phyloP scores from a whole-genome alignment of 2,113 vertebrate species.

The Alouatta palliata region DNA sequence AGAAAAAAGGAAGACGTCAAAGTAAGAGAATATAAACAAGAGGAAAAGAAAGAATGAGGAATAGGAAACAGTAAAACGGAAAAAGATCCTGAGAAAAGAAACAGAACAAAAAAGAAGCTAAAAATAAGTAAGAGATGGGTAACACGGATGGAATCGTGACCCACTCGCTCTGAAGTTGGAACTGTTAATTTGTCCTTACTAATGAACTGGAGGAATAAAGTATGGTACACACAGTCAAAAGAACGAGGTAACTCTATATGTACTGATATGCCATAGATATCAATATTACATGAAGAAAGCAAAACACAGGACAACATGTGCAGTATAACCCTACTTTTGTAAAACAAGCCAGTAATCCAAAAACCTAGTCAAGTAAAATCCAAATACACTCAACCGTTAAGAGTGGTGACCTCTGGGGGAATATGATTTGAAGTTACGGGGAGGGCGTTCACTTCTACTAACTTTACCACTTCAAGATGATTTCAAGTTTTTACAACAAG shows the following conservation, averaged over 20 bases:
- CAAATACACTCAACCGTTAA: not conserved
- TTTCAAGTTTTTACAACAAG: not conserved
- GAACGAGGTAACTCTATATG: accelerated
- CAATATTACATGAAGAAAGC: not conserved
- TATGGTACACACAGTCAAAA: accelerated
- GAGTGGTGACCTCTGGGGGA: not conserved
- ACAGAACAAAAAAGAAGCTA: not conserved
- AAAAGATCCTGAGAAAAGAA: not conserved
- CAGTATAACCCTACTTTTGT: not conserved
- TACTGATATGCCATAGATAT: accelerated
- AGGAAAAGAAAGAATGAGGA: not conserved
- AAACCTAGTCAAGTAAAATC: not conserved
- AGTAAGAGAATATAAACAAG: not conserved
- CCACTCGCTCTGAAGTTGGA: not conserved
- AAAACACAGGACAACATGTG: not conserved
- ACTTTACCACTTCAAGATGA: not conserved
- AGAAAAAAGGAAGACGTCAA: not conserved
- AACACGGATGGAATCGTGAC: not conserved
- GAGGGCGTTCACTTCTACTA: not conserved
- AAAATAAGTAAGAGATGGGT: not conserved
- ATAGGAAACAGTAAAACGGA: not conserved
- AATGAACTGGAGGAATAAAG: not conserved
- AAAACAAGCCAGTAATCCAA: not conserved
- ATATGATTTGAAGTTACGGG: not conserved
- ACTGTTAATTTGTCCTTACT: not conserved